Percentiles rank a stretch among this genome's conserved stretches.
Conservation (phyloP, 2,797 vertebrate genomes). For the Mycteria americana region DNA sequence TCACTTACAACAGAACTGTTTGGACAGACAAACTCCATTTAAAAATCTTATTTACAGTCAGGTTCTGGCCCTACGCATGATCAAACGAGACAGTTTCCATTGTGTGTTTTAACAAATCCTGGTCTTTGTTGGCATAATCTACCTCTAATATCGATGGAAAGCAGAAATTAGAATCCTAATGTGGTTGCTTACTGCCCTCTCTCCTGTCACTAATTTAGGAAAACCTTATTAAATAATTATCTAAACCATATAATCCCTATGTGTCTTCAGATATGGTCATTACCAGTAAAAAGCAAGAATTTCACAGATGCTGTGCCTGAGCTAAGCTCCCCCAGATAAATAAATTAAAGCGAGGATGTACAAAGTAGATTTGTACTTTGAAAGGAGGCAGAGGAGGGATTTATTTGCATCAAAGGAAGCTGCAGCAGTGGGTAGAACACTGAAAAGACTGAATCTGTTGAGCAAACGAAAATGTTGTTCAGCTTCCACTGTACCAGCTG, state of each 20-base stretch:
- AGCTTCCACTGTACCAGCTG: slow-evolving; percentile 23
- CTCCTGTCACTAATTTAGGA: slow-evolving; percentile 7
- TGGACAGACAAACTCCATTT: slow-evolving; percentile 8
- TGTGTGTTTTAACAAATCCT: slow-evolving; percentile 20
- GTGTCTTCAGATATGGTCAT: background rate
- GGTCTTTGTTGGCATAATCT: background rate
- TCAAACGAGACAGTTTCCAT: background rate
- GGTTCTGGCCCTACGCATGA: background rate
- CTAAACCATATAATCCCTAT: slow-evolving; percentile 12
- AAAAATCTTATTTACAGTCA: background rate
- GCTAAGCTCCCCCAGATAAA: slow-evolving; percentile 21
- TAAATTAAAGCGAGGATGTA: slow-evolving; percentile 21
- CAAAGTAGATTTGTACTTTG: slow-evolving; percentile 54
- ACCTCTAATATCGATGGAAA: background rate
- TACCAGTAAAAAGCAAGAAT: slow-evolving; percentile 5
- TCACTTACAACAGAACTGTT: slow-evolving; percentile 3
- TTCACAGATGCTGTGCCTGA: slow-evolving; percentile 34
- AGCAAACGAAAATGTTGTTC: slow-evolving; percentile 14
- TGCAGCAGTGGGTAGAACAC: slow-evolving; percentile 43
- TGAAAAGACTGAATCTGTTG: slow-evolving; percentile 47
- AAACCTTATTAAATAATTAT: slow-evolving; percentile 38
- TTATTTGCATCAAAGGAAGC: slow-evolving; percentile 57
- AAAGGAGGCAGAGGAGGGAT: slow-evolving; percentile 49
- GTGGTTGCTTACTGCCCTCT: slow-evolving; percentile 6
- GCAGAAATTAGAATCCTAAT: slow-evolving; percentile 3